Percentiles rank a stretch among this genome's conserved stretches.
These are phyloP conservation scores for Drosophila gunungcola DNA, from an alignment of 1,140 invertebrate genomes.

Conservation along the genomic window DNA sequence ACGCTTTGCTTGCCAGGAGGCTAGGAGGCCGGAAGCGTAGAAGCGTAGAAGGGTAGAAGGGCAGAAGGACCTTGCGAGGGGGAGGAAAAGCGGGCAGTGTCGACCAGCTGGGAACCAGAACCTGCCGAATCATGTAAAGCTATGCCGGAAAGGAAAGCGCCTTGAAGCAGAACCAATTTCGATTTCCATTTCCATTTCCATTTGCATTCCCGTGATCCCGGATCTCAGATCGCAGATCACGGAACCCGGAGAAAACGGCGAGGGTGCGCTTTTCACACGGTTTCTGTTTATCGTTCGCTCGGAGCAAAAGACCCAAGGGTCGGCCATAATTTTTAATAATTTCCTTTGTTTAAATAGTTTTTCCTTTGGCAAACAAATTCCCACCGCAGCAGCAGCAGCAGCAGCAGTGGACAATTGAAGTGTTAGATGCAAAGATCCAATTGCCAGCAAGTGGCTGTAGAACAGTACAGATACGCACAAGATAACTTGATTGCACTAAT, in stretches of 20 bases:
- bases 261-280: slow-evolving; percentile 78
- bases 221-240: slow-evolving; percentile 19
- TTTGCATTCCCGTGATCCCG: slow-evolving; percentile 18
- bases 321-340: slow-evolving; percentile 83
- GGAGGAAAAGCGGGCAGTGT: slow-evolving; percentile 23
- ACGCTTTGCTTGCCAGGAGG: slow-evolving; percentile 59
- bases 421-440: slow-evolving; percentile 83
- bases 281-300: not conserved
- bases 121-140: slow-evolving; percentile 60
- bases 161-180: slow-evolving; percentile 73
- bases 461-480: slow-evolving; percentile 64
- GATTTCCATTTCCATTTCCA: slow-evolving; percentile 57
- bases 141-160: slow-evolving; percentile 53
- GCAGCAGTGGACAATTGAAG: slow-evolving; percentile 66
- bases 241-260: slow-evolving; percentile 12
- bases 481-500: slow-evolving; percentile 84
- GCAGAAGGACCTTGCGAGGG: slow-evolving; percentile 30
- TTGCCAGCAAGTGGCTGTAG: slow-evolving; percentile 68
- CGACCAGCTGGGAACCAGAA: slow-evolving; percentile 42
- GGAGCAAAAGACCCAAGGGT: slow-evolving; percentile 40
- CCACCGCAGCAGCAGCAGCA: slow-evolving; percentile 50
- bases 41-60: not conserved
- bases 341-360: slow-evolving; percentile 83
- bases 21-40: not conserved
- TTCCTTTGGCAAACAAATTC: slow-evolving; percentile 78